Evolutionary conservation across 2,888 invertebrate genomes (phyloP).

Genomic region (Orchestes rusci): DNA sequence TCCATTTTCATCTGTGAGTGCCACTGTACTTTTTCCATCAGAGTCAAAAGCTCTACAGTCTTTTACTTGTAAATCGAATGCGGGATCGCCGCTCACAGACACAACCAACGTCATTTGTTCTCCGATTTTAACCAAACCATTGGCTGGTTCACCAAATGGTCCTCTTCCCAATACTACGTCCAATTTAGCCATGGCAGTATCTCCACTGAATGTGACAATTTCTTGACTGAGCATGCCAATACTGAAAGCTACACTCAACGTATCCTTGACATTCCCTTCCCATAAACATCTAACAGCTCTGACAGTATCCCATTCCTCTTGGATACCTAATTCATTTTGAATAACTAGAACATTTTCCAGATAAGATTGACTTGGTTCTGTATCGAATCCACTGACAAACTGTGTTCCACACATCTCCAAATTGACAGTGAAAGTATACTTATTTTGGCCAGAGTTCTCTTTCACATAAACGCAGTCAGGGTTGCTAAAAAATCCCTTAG

Average conservation of each 20-base stretch:
- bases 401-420: conserved; percentile 71
- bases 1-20: conserved; percentile 66
- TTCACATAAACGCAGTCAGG: conserved; percentile 66
- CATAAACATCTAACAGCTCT: conserved; percentile 70
- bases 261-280: conserved; percentile 74
- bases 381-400: conserved; percentile 70
- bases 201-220: conserved; percentile 77
- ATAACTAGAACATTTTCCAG: conserved; percentile 71
- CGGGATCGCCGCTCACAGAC: conserved; percentile 70
- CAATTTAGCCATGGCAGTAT: conserved; percentile 70
- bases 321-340: conserved; percentile 70
- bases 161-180: conserved; percentile 73
- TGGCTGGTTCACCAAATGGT: conserved; percentile 68
- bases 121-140: conserved; percentile 73
- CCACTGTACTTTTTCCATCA: conserved; percentile 56
- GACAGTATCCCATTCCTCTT: conserved; percentile 72
- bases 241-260: conserved; percentile 64
- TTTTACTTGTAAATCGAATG: conserved; percentile 69
- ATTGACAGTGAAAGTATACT: conserved; percentile 67
- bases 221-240: conserved; percentile 76
- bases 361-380: conserved; percentile 64
- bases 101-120: conserved; percentile 76
- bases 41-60: conserved; percentile 72
- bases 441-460: conserved; percentile 60
- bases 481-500: conserved; percentile 64